Evolutionary conservation across 2,113 vertebrate genomes (phyloP).

Genomic region (Platanista minor): DNA sequence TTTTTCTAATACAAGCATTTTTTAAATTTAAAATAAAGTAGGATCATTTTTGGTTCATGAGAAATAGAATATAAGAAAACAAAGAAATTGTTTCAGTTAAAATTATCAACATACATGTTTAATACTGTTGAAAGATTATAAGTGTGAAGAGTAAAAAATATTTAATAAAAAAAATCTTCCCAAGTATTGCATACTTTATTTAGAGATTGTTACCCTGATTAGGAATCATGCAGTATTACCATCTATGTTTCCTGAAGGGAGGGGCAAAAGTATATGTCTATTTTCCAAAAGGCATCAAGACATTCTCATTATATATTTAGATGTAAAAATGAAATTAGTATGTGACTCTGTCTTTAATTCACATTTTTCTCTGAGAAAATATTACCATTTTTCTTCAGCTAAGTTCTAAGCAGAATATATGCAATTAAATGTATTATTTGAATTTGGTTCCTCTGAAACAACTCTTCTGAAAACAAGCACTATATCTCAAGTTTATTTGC

Average conservation of each 20-base stretch:
- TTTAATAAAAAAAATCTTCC: background rate
- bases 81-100: background rate
- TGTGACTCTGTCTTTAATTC: background rate
- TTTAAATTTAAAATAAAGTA: background rate
- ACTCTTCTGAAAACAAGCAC: background rate
- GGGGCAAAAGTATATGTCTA: background rate
- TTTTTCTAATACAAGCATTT: background rate
- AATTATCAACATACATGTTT: background rate
- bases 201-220: background rate
- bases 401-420: background rate
- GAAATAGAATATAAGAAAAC: background rate
- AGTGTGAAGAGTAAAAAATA: background rate
- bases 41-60: background rate
- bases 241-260: background rate
- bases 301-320: background rate
- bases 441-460: background rate
- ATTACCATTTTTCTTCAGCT: background rate
- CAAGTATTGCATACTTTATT: background rate
- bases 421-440: background rate
- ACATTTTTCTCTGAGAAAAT: background rate
- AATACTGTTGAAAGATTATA: background rate
- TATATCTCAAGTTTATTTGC: background rate
- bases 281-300: background rate
- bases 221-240: background rate
- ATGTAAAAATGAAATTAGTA: constrained; percentile 1